Percentiles rank a stretch among this genome's conserved stretches.
These are phyloP conservation scores for Leucophenga maculata DNA, from an alignment of 2,888 invertebrate species.

Conservation along the genomic window DNA sequence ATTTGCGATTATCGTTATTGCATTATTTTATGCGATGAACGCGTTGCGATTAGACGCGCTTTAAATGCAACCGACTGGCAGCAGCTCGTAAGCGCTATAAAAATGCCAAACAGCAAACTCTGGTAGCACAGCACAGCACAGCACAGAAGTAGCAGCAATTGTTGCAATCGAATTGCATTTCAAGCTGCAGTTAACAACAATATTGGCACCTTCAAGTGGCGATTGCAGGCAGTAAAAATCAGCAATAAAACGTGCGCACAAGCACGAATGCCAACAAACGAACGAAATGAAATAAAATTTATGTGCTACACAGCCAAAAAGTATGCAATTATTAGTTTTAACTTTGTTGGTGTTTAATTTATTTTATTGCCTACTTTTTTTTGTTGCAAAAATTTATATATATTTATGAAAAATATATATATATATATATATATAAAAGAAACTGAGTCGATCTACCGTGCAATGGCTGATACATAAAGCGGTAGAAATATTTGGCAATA, in stretches of 20 bases:
- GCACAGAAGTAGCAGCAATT: conserved; percentile 30
- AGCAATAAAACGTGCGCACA: conserved; percentile 20
- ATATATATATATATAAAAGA: too few relatives aligned
- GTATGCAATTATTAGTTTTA: conserved; percentile 58
- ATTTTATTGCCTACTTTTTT: too few relatives aligned
- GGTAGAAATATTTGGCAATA: too few relatives aligned
- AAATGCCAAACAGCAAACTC: conserved; percentile 27
- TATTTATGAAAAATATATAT: too few relatives aligned
- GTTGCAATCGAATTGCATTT: conserved; percentile 19
- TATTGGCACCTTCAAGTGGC: conserved; percentile 57
- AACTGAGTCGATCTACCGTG: too few relatives aligned
- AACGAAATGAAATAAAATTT: conserved; percentile 15
- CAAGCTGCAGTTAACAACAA: conserved; percentile 59
- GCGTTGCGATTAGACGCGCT: conserved; percentile 65
- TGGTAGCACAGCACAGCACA: conserved; percentile 38
- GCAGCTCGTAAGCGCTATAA: conserved; percentile 3
- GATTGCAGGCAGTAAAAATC: not conserved
- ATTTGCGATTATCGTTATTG: conserved; percentile 57
- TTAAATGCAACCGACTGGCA: conserved; percentile 48
- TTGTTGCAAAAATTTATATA: too few relatives aligned
- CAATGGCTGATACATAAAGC: too few relatives aligned
- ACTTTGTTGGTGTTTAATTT: conserved; percentile 61
- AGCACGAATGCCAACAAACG: not conserved
- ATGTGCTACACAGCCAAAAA: not conserved
- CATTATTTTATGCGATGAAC: conserved; percentile 66